Conservation (phyloP, 2,797 vertebrate genomes). For the Platyrinchus mystaceus region DNA sequence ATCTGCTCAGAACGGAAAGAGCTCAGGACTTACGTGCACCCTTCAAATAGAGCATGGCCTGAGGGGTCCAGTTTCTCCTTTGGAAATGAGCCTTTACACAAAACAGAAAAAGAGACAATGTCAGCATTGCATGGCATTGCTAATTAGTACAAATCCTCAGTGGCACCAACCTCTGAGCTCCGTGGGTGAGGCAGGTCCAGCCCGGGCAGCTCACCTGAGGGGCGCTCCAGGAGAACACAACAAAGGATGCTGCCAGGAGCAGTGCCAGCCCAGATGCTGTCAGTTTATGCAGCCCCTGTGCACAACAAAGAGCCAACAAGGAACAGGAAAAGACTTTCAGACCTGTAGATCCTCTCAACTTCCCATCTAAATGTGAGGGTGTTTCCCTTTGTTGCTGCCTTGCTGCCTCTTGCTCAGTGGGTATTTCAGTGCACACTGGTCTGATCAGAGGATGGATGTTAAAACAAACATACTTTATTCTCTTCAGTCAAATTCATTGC, state of each 20-base stretch:
- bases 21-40: conserved; percentile 88
- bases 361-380: neutral
- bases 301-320: neutral
- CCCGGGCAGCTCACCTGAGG: conserved; percentile 82
- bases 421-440: neutral
- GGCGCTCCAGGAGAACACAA: conserved; percentile 77
- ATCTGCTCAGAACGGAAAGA: neutral
- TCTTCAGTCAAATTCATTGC: neutral
- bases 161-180: neutral
- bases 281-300: conserved; percentile 76
- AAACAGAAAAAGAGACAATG: neutral
- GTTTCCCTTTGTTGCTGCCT: neutral
- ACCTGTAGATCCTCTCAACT: neutral
- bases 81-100: conserved; percentile 80
- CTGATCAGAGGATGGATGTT: neutral
- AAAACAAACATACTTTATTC: neutral
- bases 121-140: neutral
- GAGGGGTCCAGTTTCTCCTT: conserved; percentile 94
- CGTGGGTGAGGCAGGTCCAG: neutral
- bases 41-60: conserved; percentile 96
- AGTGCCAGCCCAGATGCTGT: conserved; percentile 73
- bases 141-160: neutral
- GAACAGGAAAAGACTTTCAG: neutral
- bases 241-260: conserved; percentile 75
- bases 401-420: neutral